These are phyloP conservation scores for Ceratina japonica DNA, from an alignment of 1,140 invertebrate genomes.

Conservation along the genomic window DNA sequence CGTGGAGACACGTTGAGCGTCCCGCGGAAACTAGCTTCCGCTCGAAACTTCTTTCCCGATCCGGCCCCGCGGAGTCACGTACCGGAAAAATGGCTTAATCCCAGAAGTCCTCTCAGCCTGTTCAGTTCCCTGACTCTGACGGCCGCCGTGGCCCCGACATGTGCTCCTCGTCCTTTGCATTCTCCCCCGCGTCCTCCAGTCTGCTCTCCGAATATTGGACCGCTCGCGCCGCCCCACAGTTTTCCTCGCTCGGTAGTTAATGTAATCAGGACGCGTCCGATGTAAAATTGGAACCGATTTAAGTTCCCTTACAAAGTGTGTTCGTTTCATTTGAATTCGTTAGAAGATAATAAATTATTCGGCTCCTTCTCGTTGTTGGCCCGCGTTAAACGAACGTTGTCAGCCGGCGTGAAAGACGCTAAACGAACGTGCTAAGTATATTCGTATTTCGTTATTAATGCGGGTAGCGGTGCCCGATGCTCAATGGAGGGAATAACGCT, in stretches of 20 bases:
- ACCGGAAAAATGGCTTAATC: slow-evolving; percentile 66
- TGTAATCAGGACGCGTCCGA: not conserved
- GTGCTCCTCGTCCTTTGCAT: slow-evolving; percentile 46
- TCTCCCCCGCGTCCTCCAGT: slow-evolving; percentile 27
- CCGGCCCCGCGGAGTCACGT: slow-evolving; percentile 57
- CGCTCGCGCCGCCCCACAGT: not conserved
- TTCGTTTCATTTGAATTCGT: not conserved
- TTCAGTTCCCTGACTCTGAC: slow-evolving; percentile 55
- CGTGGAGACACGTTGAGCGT: slow-evolving; percentile 45
- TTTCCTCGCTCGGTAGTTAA: slow-evolving; percentile 10
- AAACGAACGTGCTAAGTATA: too few species aligned
- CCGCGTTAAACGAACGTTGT: too few species aligned
- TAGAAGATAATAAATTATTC: too few species aligned
- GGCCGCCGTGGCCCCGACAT: slow-evolving; percentile 36
- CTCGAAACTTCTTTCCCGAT: slow-evolving; percentile 49
- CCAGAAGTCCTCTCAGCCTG: slow-evolving; percentile 62
- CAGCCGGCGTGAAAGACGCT: too few species aligned
- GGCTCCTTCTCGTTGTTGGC: too few species aligned
- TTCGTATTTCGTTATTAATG: too few species aligned
- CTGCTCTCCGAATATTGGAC: slow-evolving; percentile 50
- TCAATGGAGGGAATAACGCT: too few species aligned
- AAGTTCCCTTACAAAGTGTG: not conserved
- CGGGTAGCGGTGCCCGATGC: too few species aligned
- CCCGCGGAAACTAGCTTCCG: slow-evolving; percentile 40
- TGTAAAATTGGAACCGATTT: not conserved